Evolutionary conservation across 2,888 invertebrate genomes (phyloP).

Genomic region (Acanthosoma haemorrhoidale): DNA sequence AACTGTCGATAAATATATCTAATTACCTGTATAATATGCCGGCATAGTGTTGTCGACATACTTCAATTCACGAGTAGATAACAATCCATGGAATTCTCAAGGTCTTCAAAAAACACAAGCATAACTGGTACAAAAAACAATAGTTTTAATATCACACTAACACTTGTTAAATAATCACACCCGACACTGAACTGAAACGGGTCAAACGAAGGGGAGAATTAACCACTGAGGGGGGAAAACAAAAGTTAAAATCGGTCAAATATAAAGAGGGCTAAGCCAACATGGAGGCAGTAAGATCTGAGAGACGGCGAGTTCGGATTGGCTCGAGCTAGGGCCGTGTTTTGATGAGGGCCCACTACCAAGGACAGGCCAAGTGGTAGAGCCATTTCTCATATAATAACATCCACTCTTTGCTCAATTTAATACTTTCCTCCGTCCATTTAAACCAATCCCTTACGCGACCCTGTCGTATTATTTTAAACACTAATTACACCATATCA

Average conservation of each 20-base stretch:
- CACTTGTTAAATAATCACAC: constrained; percentile 11
- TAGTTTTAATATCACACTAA: constrained; percentile 7
- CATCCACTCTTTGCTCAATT: neutral
- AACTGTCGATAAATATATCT: neutral
- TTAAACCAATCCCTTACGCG: too few species aligned
- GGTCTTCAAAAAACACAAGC: constrained; percentile 21
- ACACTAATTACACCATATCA: too few species aligned
- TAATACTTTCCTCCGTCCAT: neutral
- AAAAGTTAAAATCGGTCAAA: constrained; percentile 29
- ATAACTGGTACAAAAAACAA: constrained; percentile 2
- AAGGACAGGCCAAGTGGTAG: neutral
- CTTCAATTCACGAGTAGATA: constrained; percentile 11
- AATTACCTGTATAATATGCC: constrained; percentile 21
- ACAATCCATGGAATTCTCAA: constrained; percentile 28
- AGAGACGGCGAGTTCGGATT: constrained; percentile 14
- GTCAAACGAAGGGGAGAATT: neutral
- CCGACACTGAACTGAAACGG: neutral
- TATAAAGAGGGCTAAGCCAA: constrained; percentile 28
- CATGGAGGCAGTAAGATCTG: constrained; percentile 29
- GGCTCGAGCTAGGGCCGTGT: constrained; percentile 17
- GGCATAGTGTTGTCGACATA: constrained; percentile 31
- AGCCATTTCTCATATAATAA: constrained; percentile 3
- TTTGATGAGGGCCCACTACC: constrained; percentile 24
- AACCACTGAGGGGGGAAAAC: neutral
- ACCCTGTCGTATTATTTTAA: too few species aligned